phyloP scores from a whole-genome alignment of 2,113 vertebrate species.

The Crotalus helleri region DNA sequence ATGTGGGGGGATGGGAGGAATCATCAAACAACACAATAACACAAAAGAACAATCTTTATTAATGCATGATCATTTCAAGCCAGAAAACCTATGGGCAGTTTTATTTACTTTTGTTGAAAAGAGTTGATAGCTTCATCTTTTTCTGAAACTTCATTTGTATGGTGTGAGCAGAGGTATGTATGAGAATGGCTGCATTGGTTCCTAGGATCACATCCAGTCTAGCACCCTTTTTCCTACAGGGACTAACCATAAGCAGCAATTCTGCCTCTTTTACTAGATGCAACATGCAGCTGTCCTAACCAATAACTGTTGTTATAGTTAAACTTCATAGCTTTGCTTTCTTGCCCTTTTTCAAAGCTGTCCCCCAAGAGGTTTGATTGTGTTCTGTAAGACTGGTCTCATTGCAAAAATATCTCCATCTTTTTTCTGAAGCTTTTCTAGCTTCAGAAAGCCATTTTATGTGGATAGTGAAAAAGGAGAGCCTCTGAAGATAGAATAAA shows the following conservation, averaged over 20 bases:
- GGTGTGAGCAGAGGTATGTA: not conserved
- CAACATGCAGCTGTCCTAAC: not conserved
- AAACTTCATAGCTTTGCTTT: not conserved
- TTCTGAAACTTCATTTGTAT: not conserved
- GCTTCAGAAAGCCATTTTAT: not conserved
- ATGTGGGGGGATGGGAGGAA: not conserved
- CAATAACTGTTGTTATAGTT: not conserved
- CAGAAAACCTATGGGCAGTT: not conserved
- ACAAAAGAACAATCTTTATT: not conserved
- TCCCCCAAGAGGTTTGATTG: not conserved
- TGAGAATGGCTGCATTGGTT: not conserved
- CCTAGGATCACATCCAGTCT: not conserved
- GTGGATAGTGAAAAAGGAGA: not conserved
- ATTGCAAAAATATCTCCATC: not conserved
- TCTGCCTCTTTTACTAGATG: not conserved
- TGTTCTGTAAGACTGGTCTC: not conserved
- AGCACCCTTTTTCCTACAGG: not conserved
- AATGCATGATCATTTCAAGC: slow-evolving; percentile 10
- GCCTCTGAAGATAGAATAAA: not conserved
- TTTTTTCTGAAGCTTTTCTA: not conserved
- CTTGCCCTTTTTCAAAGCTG: not conserved
- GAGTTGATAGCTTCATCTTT: not conserved
- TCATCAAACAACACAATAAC: not conserved
- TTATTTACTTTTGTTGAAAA: not conserved
- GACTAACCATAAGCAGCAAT: not conserved